Conservation (phyloP, 1,140 invertebrate genomes). For the Stegodyphus dumicola region DNA sequence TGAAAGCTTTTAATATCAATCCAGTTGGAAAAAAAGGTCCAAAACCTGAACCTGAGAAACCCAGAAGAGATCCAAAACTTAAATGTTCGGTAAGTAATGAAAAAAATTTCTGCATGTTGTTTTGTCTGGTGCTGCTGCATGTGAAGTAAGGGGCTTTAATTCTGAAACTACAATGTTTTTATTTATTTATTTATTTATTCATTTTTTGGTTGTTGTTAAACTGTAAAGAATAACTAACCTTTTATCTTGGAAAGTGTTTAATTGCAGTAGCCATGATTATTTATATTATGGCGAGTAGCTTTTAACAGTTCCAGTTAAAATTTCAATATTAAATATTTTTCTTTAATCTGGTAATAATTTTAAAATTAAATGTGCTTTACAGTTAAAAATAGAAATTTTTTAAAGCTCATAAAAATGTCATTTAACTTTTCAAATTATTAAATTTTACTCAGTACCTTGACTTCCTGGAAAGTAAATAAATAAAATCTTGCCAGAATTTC, state of each 20-base stretch:
- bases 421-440: too few species aligned
- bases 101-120: background rate
- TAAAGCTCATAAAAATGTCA: too few species aligned
- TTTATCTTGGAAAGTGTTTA: background rate
- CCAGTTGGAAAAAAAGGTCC: constrained; percentile 81
- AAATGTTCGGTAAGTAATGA: constrained; percentile 35
- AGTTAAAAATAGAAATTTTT: too few species aligned
- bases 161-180: background rate
- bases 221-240: background rate
- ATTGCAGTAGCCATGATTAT: background rate
- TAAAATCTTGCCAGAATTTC: too few species aligned
- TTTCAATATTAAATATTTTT: too few species aligned
- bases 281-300: too few species aligned
- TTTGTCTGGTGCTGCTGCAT: background rate
- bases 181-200: background rate
- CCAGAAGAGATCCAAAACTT: constrained; percentile 78
- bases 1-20: constrained; percentile 85
- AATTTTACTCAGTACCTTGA: too few species aligned
- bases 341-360: too few species aligned
- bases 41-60: constrained; percentile 88
- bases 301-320: too few species aligned
- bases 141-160: background rate
- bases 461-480: too few species aligned
- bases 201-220: background rate
- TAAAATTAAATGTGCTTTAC: too few species aligned